Evolutionary conservation across 2,888 invertebrate genomes (phyloP).

Genomic region (Cryptocephalus moraei): DNA sequence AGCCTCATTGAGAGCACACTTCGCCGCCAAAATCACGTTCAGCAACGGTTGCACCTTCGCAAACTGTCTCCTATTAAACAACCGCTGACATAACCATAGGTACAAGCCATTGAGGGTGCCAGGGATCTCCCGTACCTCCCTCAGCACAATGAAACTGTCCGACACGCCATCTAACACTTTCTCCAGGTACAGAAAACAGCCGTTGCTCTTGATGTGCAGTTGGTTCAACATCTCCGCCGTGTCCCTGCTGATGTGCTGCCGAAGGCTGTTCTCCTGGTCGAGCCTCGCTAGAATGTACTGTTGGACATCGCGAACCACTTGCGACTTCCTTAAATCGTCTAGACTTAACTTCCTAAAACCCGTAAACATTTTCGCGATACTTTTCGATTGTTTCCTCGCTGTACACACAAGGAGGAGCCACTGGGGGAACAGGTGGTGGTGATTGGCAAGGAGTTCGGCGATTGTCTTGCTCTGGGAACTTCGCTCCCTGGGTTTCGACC

Average conservation of each 20-base stretch:
- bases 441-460: slow-evolving; percentile 75
- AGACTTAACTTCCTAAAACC: slow-evolving; percentile 84
- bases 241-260: slow-evolving; percentile 80
- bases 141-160: slow-evolving; percentile 82
- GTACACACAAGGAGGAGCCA: slow-evolving; percentile 89
- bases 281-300: slow-evolving; percentile 85
- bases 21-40: slow-evolving; percentile 79
- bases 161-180: slow-evolving; percentile 86
- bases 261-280: slow-evolving; percentile 78
- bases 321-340: slow-evolving; percentile 80
- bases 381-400: slow-evolving; percentile 74
- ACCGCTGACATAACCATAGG: slow-evolving; percentile 86
- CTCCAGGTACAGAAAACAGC: slow-evolving; percentile 78
- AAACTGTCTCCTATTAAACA: slow-evolving; percentile 84
- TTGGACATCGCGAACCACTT: slow-evolving; percentile 90
- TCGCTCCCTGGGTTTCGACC: slow-evolving; percentile 40
- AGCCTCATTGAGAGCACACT: slow-evolving; percentile 72
- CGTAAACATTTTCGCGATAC: slow-evolving; percentile 71
- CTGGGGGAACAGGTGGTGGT: slow-evolving; percentile 84
- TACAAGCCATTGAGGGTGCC: slow-evolving; percentile 92
- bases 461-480: slow-evolving; percentile 52
- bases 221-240: slow-evolving; percentile 94
- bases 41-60: slow-evolving; percentile 76
- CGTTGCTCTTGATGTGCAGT: slow-evolving; percentile 91
- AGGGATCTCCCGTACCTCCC: slow-evolving; percentile 88